Conservation (phyloP, 2,797 vertebrate genomes). For the Acanthornis magna region DNA sequence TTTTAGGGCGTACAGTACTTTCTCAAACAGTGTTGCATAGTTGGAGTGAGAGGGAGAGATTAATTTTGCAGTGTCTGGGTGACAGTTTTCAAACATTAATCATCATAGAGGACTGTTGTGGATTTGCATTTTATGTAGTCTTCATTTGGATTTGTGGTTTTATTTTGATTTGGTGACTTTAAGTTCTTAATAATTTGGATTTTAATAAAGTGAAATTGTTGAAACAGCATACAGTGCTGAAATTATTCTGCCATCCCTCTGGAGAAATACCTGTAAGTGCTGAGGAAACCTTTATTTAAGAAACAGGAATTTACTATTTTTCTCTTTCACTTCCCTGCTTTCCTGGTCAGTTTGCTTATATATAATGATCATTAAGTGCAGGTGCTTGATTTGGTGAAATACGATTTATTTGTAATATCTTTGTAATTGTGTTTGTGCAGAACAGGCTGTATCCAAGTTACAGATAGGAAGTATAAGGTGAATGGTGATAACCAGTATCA, state of each 20-base stretch:
- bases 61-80: background rate
- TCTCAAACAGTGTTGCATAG: background rate
- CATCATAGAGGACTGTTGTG: background rate
- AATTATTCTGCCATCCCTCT: constrained; percentile 4
- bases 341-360: background rate
- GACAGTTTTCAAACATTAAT: background rate
- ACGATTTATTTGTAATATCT: background rate
- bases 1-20: background rate
- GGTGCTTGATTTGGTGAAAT: background rate
- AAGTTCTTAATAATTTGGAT: background rate
- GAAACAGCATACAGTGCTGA: background rate
- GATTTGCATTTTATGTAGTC: background rate
- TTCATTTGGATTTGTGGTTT: background rate
- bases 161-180: background rate
- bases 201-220: background rate
- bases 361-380: background rate
- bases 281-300: constrained; percentile 2
- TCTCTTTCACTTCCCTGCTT: background rate
- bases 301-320: background rate
- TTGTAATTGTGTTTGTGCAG: background rate
- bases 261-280: constrained; percentile 60
- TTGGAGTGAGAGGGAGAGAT: background rate
- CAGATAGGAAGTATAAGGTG: background rate
- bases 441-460: background rate
- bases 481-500: background rate